Base-by-base conservation (phyloP, 1,140 invertebrate genomes). In the Cydia pomonella region DNA sequence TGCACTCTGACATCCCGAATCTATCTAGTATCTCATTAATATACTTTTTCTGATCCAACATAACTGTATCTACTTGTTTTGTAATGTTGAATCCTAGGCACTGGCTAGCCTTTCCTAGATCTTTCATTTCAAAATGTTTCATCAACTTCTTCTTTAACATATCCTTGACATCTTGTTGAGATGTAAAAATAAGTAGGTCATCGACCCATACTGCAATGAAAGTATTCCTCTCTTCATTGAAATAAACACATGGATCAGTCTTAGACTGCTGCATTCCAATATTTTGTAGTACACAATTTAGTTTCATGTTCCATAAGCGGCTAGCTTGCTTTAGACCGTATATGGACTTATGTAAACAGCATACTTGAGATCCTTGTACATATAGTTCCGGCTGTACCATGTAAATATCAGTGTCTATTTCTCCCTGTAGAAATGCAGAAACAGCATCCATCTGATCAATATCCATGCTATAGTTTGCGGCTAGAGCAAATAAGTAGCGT, bases 361-460 rank as follows among this genome's bases (percentile, higher is more conserved):
- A 66, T 3, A 66, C 63, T 29, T 66, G 9, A 29, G 25, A 21
- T 12, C 27, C 27, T 7, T 66, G 25, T 38, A n/a, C 25, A 66
- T 33, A 66, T 16, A 1, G 9, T 83, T 89, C 78, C 27, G 89
- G 88, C 75, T 83, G 77, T 62, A 85, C 23, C 78, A 93, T 87
- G 69, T 84, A 93, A 7, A 93, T 79, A 47, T 77, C 80, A 79
- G 93, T 89, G 21, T 89, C 76, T 21, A 93, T 72, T 7, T 85
- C 75, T 7, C 90, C 92, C 85, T 94, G 80, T 13, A 93, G 77
- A 78, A 93, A 93, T 13, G 93, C 91, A 27, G 87, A 89, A 74
- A 77, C 84, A 0, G 87, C 78, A 84, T 93, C 78, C 9, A 81
- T 23, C 41, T 80, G 78, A 74, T 44, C 72, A 27, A 79, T 69